These are phyloP conservation scores for Digitonthophagus gazella DNA, from an alignment of 2,888 invertebrate genomes.

Conservation along the genomic window DNA sequence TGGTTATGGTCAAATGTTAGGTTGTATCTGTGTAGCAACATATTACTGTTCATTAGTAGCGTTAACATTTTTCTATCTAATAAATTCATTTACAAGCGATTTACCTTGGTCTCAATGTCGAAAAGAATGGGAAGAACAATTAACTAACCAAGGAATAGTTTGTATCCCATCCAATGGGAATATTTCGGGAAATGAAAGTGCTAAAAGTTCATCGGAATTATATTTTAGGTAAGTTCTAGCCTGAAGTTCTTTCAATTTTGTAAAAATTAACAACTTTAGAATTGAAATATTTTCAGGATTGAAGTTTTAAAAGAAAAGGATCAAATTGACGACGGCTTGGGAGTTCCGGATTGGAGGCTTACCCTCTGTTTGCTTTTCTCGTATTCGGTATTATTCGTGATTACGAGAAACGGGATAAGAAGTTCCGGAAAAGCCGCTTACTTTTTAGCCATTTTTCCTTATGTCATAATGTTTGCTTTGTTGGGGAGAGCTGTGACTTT, in stretches of 20 bases:
- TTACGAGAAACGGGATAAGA: slow-evolving; percentile 71
- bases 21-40: slow-evolving; percentile 64
- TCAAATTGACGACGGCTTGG: slow-evolving; percentile 52
- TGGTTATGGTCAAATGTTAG: slow-evolving; percentile 65
- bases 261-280: slow-evolving; percentile 6
- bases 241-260: not conserved
- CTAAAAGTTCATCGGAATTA: slow-evolving; percentile 21
- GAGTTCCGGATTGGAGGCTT: slow-evolving; percentile 66
- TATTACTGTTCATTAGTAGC: slow-evolving; percentile 77
- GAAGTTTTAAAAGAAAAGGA: slow-evolving; percentile 55
- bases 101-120: slow-evolving; percentile 73
- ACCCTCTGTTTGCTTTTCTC: slow-evolving; percentile 63
- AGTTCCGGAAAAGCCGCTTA: slow-evolving; percentile 82
- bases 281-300: slow-evolving; percentile 43
- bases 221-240: slow-evolving; percentile 19
- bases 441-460: slow-evolving; percentile 84
- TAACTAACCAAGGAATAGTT: slow-evolving; percentile 25
- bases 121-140: slow-evolving; percentile 53
- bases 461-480: slow-evolving; percentile 71
- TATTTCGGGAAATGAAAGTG: not conserved
- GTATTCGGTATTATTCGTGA: slow-evolving; percentile 68
- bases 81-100: slow-evolving; percentile 65
- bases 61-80: slow-evolving; percentile 69
- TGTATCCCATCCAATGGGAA: slow-evolving; percentile 24
- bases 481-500: slow-evolving; percentile 65